Base-by-base conservation (phyloP, 2,113 vertebrate genomes). In the Eidolon helvum region DNA sequence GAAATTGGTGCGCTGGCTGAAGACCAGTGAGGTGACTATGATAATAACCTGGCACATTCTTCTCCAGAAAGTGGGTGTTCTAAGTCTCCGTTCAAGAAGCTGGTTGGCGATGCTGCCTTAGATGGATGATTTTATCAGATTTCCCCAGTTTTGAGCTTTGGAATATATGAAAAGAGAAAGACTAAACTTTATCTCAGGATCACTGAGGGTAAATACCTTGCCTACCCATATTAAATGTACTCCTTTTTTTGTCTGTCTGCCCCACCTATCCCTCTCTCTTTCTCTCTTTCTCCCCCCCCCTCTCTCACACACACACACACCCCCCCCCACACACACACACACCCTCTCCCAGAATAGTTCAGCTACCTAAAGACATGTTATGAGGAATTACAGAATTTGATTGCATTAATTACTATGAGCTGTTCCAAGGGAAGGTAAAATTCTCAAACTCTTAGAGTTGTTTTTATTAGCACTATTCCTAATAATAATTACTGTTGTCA, bases 391-490 rank as follows among this genome's bases (percentile, higher is more conserved):
- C 0, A 94, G 21, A 65, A 65, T 80, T 93, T 89, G 43, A 78
- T 68, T 18, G 10, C 30, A 84, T 72, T 53, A 80, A 87, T 71
- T 87, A 93, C 15, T 53, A 1, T 74, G 26, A 83, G 18, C 18
- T 93, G 18, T 94, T 95, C n/a, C 53, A 90, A 87, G 30, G 19
- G 80, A 84, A 63, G 16, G 55, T 83, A 43, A 83, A 91, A 57
- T 69, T 38, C 43, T 79, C 38, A 91, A 30, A 18, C 8, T 65
- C 33, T 63, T 45, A 6, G 21, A 71, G 19, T 43, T 22, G 3
- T 68, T 86, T 86, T 89, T 72, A 53, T 82, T 40, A 87, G 18
- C 45, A 26, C 35, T 77, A 18, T 33, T 77, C 14, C 43, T 89
- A 66, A 48, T 61, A 68, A 84, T 71, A 91, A 87, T 66, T 72